These are phyloP conservation scores for Montipora foliosa DNA, from an alignment of 64 coral and sea anemone genomes.

Conservation along the genomic window DNA sequence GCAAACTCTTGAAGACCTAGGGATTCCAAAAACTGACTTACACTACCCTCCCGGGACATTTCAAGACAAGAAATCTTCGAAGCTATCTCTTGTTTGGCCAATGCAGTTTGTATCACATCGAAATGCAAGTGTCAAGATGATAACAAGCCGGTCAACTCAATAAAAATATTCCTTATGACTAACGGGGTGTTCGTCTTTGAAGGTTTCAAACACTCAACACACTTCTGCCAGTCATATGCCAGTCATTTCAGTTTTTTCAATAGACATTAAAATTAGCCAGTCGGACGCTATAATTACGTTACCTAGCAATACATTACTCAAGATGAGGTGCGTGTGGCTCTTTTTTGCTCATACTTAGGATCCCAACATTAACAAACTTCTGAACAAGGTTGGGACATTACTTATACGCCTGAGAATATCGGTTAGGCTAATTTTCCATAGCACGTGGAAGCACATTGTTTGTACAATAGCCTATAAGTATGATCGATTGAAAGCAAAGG, in stretches of 20 bases:
- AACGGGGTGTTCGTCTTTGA: neutral
- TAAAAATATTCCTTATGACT: conserved; percentile 17
- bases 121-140: neutral
- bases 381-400: neutral
- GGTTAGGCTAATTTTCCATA: neutral
- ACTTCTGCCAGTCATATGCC: conserved; percentile 7
- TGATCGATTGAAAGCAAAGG: neutral
- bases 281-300: conserved; percentile 32
- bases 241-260: neutral
- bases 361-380: neutral
- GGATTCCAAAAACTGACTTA: conserved; percentile 20
- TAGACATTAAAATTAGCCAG: neutral
- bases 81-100: neutral
- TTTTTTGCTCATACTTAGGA: neutral
- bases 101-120: neutral
- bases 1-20: conserved; percentile 23
- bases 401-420: neutral
- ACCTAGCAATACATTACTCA: conserved; percentile 22
- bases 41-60: conserved; percentile 36
- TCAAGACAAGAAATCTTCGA: neutral
- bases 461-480: neutral
- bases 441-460: neutral
- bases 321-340: neutral
- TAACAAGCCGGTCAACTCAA: neutral
- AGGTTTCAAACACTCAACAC: neutral